Percentiles rank a stretch among this genome's conserved stretches.
Conservation (phyloP, 37 sponge, comb jelly and placozoan genomes). For the Ephydatia muelleri region DNA sequence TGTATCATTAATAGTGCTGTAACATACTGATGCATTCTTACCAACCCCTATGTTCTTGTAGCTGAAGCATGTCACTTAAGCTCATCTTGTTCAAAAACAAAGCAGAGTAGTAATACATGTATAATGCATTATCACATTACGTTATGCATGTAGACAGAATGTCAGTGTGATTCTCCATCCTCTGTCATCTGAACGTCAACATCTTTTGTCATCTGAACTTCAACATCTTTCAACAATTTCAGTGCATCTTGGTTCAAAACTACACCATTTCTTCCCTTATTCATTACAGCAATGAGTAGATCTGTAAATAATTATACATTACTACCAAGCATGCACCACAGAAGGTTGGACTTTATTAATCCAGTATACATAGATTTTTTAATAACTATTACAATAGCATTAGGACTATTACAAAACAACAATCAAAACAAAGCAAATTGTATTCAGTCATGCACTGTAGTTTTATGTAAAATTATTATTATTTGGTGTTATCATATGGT, state of each 20-base stretch:
- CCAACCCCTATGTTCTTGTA: not conserved
- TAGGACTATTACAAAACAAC: not conserved
- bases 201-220: conserved; percentile 1
- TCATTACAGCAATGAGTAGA: not conserved
- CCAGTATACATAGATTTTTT: not conserved
- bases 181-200: conserved; percentile 1
- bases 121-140: not conserved
- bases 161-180: not conserved
- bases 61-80: not conserved
- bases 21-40: not conserved
- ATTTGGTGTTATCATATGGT: not conserved
- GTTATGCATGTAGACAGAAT: not conserved
- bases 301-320: conserved; percentile 1
- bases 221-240: conserved; percentile 1
- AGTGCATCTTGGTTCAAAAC: conserved; percentile 1
- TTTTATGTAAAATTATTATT: not conserved
- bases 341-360: not conserved
- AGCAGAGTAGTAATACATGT: not conserved
- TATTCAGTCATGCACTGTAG: not conserved
- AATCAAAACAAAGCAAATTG: not conserved
- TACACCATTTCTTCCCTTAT: conserved; percentile 1
- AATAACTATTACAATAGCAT: not conserved
- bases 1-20: not conserved
- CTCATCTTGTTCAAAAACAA: not conserved
- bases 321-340: not conserved